Conservation (phyloP, 2,113 vertebrate genomes). For the Ginglymostoma cirratum region DNA sequence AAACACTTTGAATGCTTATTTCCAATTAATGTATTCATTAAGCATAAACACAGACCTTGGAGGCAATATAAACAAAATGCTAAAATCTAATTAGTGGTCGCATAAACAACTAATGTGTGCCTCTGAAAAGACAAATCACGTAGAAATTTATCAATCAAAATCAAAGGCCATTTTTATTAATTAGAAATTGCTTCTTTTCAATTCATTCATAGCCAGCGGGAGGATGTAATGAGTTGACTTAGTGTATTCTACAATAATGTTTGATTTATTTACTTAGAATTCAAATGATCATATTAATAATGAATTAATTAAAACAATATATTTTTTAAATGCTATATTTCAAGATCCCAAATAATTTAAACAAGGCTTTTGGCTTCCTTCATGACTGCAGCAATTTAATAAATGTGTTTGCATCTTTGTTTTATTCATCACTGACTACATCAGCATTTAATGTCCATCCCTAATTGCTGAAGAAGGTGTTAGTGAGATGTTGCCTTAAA, state of each 20-base stretch:
- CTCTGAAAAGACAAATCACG: neutral
- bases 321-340: neutral
- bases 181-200: neutral
- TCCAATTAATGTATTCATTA: constrained; percentile 14
- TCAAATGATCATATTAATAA: neutral
- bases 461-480: too few species aligned
- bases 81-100: neutral
- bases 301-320: neutral
- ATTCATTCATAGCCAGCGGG: neutral
- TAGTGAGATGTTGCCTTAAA: too few species aligned
- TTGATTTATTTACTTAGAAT: neutral
- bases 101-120: neutral
- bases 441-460: too few species aligned
- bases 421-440: neutral
- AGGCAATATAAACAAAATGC: neutral
- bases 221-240: neutral
- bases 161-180: neutral
- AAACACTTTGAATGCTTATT: neutral
- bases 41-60: neutral
- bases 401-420: neutral
- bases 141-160: neutral
- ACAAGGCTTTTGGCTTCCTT: neutral
- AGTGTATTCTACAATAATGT: neutral
- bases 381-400: neutral
- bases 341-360: neutral